Evolutionary conservation across 2,888 invertebrate genomes (phyloP).

Genomic region (Hypomecis atomaria): DNA sequence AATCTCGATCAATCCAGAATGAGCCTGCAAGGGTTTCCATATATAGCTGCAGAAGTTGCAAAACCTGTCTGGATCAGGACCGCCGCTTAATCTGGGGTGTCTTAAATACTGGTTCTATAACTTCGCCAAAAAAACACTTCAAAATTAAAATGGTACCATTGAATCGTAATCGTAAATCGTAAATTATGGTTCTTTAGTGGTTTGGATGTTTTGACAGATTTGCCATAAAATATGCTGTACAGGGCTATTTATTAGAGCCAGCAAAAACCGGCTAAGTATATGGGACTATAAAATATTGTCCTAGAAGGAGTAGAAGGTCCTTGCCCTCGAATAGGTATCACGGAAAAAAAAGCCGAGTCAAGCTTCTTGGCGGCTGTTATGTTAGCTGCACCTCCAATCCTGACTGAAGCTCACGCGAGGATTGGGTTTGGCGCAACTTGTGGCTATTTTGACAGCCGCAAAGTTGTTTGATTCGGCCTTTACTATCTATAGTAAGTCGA

Average conservation of each 20-base stretch:
- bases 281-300: too few species aligned
- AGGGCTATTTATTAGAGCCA: background rate
- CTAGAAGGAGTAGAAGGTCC: too few species aligned
- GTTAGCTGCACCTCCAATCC: too few species aligned
- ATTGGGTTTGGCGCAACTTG: too few species aligned
- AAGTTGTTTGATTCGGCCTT: too few species aligned
- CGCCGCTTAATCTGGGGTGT: slow-evolving; percentile 27
- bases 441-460: too few species aligned
- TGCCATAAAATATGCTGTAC: background rate
- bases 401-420: too few species aligned
- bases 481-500: too few species aligned
- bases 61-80: slow-evolving; percentile 32
- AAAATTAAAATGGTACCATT: slow-evolving; percentile 1
- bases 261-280: too few species aligned
- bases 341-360: too few species aligned
- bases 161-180: slow-evolving; percentile 4
- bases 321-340: too few species aligned
- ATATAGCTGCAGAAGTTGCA: slow-evolving; percentile 17
- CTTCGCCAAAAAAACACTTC: slow-evolving; percentile 12
- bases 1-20: background rate
- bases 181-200: slow-evolving; percentile 7
- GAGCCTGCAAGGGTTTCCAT: slow-evolving; percentile 22
- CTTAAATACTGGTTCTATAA: slow-evolving; percentile 31
- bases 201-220: slow-evolving; percentile 4
- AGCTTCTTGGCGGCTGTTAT: too few species aligned